Evolutionary conservation across 2,113 vertebrate genomes (phyloP), one percentile per base, ranked within the genome.

Genomic region (Archilochus colubris): DNA sequence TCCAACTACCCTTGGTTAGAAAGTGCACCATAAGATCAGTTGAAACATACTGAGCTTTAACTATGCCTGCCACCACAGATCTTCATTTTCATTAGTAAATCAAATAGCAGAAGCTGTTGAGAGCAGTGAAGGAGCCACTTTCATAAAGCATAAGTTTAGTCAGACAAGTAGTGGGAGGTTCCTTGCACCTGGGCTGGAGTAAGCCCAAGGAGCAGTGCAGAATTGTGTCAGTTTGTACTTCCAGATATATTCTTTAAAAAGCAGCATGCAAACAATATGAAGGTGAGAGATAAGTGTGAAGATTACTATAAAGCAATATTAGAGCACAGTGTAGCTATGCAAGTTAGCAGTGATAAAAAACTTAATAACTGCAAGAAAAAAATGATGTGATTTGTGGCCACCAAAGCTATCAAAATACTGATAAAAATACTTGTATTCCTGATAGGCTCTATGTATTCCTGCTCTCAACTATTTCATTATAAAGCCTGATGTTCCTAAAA

Each of bases 1-100:
- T 98, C 88, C 98, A 95, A 22, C 98, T 99, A 85, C 99, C 99
- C 28, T 95, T 62, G 97, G 99, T 99, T 96, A 98, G 98, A 95
- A 89, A 92, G 1, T 3, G 4, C 5, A 36, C 25, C 9, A 9
- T 9, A 1, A 63, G 18, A 77, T 77, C 53, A 27, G 48, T 17
- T 54, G 25, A 92, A 88, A 75, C 6, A 25, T 8, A n/a, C 16
- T 14, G 6, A 15, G 14, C 18, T 40, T 3, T 69, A 61, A 53
- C 3, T 7, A 21, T 25, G 57, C 7, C 12, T 22, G 22, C 20
- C 38, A n/a, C 8, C 31, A 14, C 13, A 70, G 38, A 14, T 11
- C 7, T 77, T 11, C 17, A 44, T 72, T 72, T 76, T 3, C 14
- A 57, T 75, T 31, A 70, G 14, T 38, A 78, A 66, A 76, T 36